A percentile compares a stretch with the other conserved stretches of the same genome.
These are phyloP conservation scores for Lagenorhynchus albirostris DNA, from an alignment of 2,113 vertebrate genomes.

Conservation along the genomic window DNA sequence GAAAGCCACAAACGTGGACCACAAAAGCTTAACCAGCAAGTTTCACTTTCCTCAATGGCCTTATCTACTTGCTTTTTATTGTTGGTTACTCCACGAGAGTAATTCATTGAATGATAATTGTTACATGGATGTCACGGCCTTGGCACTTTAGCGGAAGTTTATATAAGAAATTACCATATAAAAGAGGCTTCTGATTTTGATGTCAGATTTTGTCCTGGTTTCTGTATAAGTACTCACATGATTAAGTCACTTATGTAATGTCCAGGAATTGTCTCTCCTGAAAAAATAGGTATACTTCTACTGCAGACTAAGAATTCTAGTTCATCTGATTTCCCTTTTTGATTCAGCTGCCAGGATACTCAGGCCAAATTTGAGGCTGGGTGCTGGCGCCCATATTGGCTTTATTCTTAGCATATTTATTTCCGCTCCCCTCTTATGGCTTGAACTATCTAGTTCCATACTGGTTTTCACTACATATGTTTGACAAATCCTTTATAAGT, in stretches of 20 bases:
- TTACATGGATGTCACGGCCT: neutral
- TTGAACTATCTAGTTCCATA: neutral
- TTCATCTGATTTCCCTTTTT: neutral
- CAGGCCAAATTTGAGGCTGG: neutral
- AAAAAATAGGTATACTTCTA: neutral
- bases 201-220: neutral
- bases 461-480: neutral
- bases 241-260: neutral
- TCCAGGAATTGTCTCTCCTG: neutral
- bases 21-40: neutral
- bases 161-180: neutral
- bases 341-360: neutral
- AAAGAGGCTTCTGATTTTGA: slow-evolving; percentile 1
- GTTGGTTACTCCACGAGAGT: neutral
- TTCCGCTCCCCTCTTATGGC: neutral
- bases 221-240: neutral
- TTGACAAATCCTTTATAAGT: neutral
- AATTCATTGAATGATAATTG: neutral
- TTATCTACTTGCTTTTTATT: neutral
- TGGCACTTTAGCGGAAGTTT: neutral
- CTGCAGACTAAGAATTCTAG: neutral
- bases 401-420: neutral
- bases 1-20: slow-evolving; percentile 3
- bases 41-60: neutral
- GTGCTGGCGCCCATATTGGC: neutral